phyloP scores from a whole-genome alignment of 1,140 invertebrate genomes.

The Ruditapes philippinarum region DNA sequence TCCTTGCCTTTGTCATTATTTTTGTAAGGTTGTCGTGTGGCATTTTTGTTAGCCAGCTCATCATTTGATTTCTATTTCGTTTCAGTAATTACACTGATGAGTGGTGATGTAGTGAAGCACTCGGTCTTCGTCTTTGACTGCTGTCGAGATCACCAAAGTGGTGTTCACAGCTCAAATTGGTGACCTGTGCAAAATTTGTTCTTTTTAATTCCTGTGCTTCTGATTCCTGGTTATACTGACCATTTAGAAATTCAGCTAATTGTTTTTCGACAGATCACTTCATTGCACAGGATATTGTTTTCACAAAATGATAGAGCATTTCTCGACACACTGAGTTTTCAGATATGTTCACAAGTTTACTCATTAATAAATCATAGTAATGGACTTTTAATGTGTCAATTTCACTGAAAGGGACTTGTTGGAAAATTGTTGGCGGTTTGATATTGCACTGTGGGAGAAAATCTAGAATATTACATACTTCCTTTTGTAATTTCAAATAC shows the following conservation, averaged over 20 bases:
- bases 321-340: no score
- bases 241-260: no score
- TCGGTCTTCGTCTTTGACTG: no score
- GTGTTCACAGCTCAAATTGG: no score
- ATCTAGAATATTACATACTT: background rate
- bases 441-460: background rate
- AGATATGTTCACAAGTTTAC: no score
- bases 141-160: no score
- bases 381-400: background rate
- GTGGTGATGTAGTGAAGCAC: no score
- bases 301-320: conserved; percentile 82
- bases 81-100: conserved; percentile 5
- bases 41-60: background rate
- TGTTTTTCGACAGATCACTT: no score
- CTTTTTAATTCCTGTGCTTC: no score
- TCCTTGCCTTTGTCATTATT: background rate
- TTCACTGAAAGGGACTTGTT: conserved; percentile 5
- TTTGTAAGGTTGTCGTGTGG: background rate
- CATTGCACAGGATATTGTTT: conserved; percentile 91
- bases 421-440: background rate
- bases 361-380: no score
- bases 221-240: no score
- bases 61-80: background rate
- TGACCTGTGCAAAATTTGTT: background rate
- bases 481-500: no score